Conservation (phyloP, 2,888 invertebrate genomes). For the Balanococcus diminutus region DNA sequence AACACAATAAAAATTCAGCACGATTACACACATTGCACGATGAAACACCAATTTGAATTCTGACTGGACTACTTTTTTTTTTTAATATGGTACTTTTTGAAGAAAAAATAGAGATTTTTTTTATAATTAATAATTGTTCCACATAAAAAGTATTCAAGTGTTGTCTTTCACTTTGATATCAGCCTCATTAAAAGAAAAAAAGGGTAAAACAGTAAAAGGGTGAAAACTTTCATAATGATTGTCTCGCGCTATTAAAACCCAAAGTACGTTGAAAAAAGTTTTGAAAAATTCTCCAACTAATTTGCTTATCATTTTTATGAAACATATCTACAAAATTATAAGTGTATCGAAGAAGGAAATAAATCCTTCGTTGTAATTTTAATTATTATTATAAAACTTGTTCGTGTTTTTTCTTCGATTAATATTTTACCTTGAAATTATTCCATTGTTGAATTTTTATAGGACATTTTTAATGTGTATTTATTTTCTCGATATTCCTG, state of each 20-base stretch:
- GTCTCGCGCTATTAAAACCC: background rate
- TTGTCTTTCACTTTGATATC: constrained; percentile 33
- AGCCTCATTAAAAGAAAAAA: background rate
- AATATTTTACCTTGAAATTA: background rate
- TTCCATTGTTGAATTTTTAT: background rate
- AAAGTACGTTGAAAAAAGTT: background rate
- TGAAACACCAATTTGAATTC: background rate
- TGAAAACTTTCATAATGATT: background rate
- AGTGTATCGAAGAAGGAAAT: background rate
- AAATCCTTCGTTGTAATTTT: background rate
- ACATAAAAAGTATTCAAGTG: background rate
- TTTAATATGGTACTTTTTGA: background rate
- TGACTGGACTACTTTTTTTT: background rate
- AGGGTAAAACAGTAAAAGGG: background rate
- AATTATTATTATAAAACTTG: background rate
- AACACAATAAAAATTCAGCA: too few species aligned
- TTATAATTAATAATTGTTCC: background rate
- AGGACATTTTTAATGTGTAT: constrained; percentile 5
- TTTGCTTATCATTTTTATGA: background rate
- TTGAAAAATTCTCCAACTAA: background rate
- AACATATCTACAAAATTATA: constrained; percentile 14
- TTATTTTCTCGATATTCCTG: background rate
- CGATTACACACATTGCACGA: background rate
- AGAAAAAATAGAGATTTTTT: background rate
- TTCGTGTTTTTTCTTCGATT: too few species aligned